A percentile compares a stretch with the other conserved stretches of the same genome.
These are phyloP conservation scores for Poecilia picta DNA, from an alignment of 2,797 vertebrate species.

Conservation along the genomic window DNA sequence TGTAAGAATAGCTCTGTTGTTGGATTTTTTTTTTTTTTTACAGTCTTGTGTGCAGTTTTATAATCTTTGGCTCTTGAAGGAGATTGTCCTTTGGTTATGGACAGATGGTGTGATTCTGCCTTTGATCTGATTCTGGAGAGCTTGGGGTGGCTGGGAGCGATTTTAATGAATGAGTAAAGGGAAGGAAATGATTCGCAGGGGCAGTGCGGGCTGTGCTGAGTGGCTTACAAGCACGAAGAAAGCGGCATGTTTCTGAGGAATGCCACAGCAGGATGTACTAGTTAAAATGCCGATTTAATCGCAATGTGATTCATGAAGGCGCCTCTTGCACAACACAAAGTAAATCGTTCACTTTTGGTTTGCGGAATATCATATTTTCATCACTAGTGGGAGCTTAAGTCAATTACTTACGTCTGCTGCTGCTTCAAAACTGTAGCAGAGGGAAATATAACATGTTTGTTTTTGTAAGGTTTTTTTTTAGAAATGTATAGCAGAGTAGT, in stretches of 20 bases:
- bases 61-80: conserved; percentile 51
- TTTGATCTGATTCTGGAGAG: conserved; percentile 67
- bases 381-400: neutral
- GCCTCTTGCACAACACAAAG: conserved; percentile 10
- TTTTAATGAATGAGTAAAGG: conserved; percentile 81
- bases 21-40: neutral
- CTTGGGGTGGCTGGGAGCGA: conserved; percentile 70
- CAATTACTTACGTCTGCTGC: neutral
- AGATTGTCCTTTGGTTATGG: conserved; percentile 68
- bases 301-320: conserved; percentile 21
- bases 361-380: conserved; percentile 19
- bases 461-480: neutral
- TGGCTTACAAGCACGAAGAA: conserved; percentile 44
- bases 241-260: conserved; percentile 38
- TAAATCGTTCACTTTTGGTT: neutral
- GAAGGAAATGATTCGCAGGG: conserved; percentile 83
- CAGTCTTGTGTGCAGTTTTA: conserved; percentile 25
- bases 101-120: conserved; percentile 73
- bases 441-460: neutral
- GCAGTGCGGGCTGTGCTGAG: conserved; percentile 57
- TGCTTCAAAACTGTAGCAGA: neutral
- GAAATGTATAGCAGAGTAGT: neutral
- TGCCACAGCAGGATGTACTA: conserved; percentile 33
- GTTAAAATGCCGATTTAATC: conserved; percentile 36
- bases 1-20: conserved; percentile 21